A percentile compares a stretch with the other conserved stretches of the same genome.
phyloP scores from a whole-genome alignment of 1,140 invertebrate species.

The Bombyx mori region ASM3026992v2 NC_085117.1:9056501-9057000 shows the following conservation, averaged over 20 bases:
- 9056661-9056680: constrained; percentile 69
- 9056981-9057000: constrained; percentile 75
- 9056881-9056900: constrained; percentile 76
- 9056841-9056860: constrained; percentile 76
- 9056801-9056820: constrained; percentile 71
- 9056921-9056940: constrained; percentile 76
- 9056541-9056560: constrained; percentile 71
- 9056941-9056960: constrained; percentile 74
- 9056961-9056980: constrained; percentile 75
- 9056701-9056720: constrained; percentile 74
- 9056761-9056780: constrained; percentile 39
- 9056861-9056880: constrained; percentile 76
- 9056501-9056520: constrained; percentile 83
- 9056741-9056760: constrained; percentile 50
- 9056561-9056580: constrained; percentile 77
- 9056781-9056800: constrained; percentile 52
- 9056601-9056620: constrained; percentile 65
- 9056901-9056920: constrained; percentile 74
- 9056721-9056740: constrained; percentile 69
- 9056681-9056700: constrained; percentile 76
- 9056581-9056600: constrained; percentile 76
- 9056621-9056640: constrained; percentile 67
- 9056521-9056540: constrained; percentile 71
- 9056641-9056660: constrained; percentile 71
- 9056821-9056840: constrained; percentile 74